Evolutionary conservation across 2,113 vertebrate genomes (phyloP).

Genomic region (Cottus gobio): DNA sequence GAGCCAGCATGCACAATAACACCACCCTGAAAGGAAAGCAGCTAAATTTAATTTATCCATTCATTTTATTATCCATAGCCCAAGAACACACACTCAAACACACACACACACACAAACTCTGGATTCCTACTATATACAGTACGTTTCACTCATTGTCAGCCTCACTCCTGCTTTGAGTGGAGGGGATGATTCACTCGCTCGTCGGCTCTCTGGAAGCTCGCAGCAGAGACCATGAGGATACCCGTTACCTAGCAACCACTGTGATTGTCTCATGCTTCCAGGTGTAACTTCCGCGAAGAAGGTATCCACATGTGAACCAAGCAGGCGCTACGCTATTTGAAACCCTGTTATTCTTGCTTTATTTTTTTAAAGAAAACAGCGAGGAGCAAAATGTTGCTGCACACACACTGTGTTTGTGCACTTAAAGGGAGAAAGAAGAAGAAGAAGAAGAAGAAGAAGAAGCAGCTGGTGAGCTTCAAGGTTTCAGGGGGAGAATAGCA

Average conservation of each 20-base stretch:
- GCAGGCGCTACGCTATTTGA: conserved; percentile 51
- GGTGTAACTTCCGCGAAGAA: conserved; percentile 70
- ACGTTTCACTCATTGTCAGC: conserved; percentile 32
- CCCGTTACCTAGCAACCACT: conserved; percentile 82
- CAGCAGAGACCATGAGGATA: conserved; percentile 60
- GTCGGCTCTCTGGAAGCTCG: conserved; percentile 60
- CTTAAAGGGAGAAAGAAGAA: conserved; percentile 14
- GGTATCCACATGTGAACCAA: conserved; percentile 62
- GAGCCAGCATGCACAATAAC: background rate
- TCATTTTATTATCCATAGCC: background rate
- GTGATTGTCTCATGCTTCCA: conserved; percentile 74
- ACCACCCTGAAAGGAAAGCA: background rate
- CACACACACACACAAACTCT: conserved; percentile 3
- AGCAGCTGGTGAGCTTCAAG: conserved; percentile 47
- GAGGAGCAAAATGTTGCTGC: conserved; percentile 39
- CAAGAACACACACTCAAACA: background rate
- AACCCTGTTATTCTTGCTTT: conserved; percentile 51
- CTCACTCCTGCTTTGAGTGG: conserved; percentile 18
- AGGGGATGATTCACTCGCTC: conserved; percentile 64
- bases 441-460: background rate
- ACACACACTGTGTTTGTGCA: conserved; percentile 43
- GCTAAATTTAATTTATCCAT: background rate
- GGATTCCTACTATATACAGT: conserved; percentile 13
- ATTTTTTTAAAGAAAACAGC: conserved; percentile 47
- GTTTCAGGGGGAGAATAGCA: conserved; percentile 43